Evolutionary conservation across 2,888 invertebrate species (phyloP), one percentile per base, ranked within the genome.

Genomic region (Parnassius orleans): DNA sequence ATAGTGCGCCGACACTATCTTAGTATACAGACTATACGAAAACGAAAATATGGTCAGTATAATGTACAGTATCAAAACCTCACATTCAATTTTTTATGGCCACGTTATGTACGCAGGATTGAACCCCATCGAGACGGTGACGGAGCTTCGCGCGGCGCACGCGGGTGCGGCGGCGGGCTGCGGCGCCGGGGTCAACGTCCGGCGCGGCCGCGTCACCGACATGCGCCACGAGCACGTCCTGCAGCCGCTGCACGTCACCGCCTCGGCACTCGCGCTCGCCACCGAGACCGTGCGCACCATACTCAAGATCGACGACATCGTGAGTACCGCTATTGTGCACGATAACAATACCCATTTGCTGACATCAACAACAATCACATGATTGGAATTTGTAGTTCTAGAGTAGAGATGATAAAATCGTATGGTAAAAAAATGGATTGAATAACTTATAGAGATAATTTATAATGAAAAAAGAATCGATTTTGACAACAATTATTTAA

Each of bases 291-390:
- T 99, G 67, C 95, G 99, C 75, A 97, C 98, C 75, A 99, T 99
- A 89, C 93, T 99, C 80, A 99, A 99, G 93, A 99, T 99, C 78
- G 99, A 99, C 89, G 99, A 99, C 90, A 99, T 99, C 86, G 98
- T 99, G 77, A 95, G 95, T 93, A 80, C 50, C 10, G 5, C n/a
- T 11, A n/a, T 46, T 46, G 2, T 19, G 0, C 19, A 19, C 19
- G 19, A 19, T 19, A 19, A 19, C 19, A 19, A 19, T 19, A 19
- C 19, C 19, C 19, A 19, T 19, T 19, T 19, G 2, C 1, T 19
- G 2, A 1, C 19, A 19, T 19, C 19, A 19, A 19, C 19, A 19
- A 19, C 19, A 19, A 19, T 2, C 19, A 19, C 19, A 19, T 19
- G 0, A 19, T 2, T 19, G 19, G 19, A 19, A 19, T 19, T 19